phyloP scores from a whole-genome alignment of 2,888 invertebrate species.

The Phengaris arion region DNA sequence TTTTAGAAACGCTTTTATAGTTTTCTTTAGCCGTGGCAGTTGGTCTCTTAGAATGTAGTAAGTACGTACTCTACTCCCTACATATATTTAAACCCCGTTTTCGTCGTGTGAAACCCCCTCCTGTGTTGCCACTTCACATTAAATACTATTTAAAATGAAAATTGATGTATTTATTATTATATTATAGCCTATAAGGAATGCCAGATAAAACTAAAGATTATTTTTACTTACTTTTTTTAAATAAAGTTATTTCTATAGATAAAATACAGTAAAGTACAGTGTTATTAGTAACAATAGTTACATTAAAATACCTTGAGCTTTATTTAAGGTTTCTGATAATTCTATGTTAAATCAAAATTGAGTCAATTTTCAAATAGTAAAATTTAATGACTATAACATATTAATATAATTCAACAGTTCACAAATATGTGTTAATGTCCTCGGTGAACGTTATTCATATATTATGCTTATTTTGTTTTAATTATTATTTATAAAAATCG shows the following conservation, averaged over 20 bases:
- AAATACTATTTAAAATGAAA: slow-evolving; percentile 22
- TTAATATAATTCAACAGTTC: slow-evolving; percentile 43
- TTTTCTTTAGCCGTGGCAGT: not conserved
- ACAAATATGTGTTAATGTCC: slow-evolving; percentile 51
- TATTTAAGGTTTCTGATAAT: slow-evolving; percentile 21
- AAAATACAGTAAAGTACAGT: slow-evolving; percentile 18
- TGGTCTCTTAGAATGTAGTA: slow-evolving; percentile 8
- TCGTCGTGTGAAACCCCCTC: slow-evolving; percentile 17
- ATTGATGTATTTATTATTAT: slow-evolving; percentile 25
- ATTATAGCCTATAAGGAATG: slow-evolving; percentile 24
- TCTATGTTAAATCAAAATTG: not conserved
- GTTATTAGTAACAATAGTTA: slow-evolving; percentile 3
- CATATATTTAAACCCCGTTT: slow-evolving; percentile 2
- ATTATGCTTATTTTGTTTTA: slow-evolving; percentile 67
- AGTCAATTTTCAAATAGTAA: slow-evolving; percentile 22
- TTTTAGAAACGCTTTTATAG: not conserved
- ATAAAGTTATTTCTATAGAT: slow-evolving; percentile 10
- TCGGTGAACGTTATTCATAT: slow-evolving; percentile 56
- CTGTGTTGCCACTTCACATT: slow-evolving; percentile 23
- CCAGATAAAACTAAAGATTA: slow-evolving; percentile 29
- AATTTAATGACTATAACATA: slow-evolving; percentile 10
- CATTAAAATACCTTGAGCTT: slow-evolving; percentile 18
- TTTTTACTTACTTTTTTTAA: slow-evolving; percentile 26
- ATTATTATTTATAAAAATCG: slow-evolving; percentile 66
- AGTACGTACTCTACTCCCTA: not conserved